Percentiles rank a stretch among this genome's conserved stretches.
Conservation (phyloP, 2,888 invertebrate genomes). For the Cristatella mucedo region DNA sequence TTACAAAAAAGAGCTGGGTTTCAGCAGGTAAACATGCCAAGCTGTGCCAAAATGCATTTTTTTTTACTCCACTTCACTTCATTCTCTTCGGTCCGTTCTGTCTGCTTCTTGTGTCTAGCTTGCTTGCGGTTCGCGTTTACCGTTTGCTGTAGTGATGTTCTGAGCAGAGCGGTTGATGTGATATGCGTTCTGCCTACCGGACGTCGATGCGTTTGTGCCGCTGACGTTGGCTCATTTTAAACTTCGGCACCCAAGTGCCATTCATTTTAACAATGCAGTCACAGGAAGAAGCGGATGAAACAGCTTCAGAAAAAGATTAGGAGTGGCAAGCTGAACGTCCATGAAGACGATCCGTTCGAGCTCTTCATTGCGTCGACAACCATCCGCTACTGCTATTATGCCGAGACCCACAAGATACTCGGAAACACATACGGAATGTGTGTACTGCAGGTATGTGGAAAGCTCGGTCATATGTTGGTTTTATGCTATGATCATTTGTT, state of each 20-base stretch:
- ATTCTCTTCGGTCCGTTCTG: too few relatives aligned
- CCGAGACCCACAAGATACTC: conserved; percentile 89
- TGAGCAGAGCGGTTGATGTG: too few relatives aligned
- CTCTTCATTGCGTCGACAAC: conserved; percentile 85
- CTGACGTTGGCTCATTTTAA: too few relatives aligned
- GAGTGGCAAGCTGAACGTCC: conserved; percentile 64
- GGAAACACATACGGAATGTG: conserved; percentile 94
- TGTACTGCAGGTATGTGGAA: conserved; percentile 57
- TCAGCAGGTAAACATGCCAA: conserved; percentile 63
- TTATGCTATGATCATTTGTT: too few relatives aligned
- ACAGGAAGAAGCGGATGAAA: conserved; percentile 81
- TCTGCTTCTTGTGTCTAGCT: too few relatives aligned
- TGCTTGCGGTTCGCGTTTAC: too few relatives aligned
- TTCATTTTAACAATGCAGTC: conserved; percentile 45
- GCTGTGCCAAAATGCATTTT: too few relatives aligned
- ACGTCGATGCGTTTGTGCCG: too few relatives aligned
- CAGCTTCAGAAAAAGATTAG: conserved; percentile 64
- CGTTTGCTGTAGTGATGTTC: too few relatives aligned
- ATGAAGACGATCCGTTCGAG: conserved; percentile 91
- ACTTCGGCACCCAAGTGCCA: not conserved
- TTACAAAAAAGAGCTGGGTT: conserved; percentile 85
- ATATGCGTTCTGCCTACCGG: too few relatives aligned
- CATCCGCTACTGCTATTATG: conserved; percentile 90
- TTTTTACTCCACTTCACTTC: too few relatives aligned
- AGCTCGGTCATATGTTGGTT: too few relatives aligned